Evolutionary conservation across 1,140 invertebrate genomes (phyloP).

Genomic region (Choristoneura fumiferana): DNA sequence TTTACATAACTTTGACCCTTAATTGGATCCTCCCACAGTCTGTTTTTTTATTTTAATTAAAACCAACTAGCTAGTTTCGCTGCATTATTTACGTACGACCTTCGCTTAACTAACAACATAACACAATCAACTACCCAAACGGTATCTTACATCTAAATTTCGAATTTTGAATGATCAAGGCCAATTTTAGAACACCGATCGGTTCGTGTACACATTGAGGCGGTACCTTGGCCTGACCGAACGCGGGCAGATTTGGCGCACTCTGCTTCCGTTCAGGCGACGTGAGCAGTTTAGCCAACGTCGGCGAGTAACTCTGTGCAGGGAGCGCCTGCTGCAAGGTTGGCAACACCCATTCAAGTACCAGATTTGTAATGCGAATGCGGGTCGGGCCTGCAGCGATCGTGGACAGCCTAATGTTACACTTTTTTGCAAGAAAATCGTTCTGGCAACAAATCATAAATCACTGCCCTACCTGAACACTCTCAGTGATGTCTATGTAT

Average conservation of each 20-base stretch:
- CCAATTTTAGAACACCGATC: conserved; percentile 72
- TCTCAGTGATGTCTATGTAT: no score
- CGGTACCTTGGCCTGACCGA: conserved; percentile 80
- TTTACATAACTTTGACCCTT: no score
- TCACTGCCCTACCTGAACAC: no score
- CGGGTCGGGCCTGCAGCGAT: no score
- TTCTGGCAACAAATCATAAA: no score
- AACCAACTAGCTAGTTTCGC: no score
- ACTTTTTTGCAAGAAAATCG: no score
- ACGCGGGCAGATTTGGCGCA: conserved; percentile 59
- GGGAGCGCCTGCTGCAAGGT: conserved; percentile 70
- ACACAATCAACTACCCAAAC: conserved; percentile 1
- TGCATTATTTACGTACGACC: not conserved
- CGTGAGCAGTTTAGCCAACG: conserved; percentile 87
- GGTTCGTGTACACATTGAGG: conserved; percentile 47
- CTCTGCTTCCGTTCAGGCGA: conserved; percentile 78
- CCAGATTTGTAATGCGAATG: no score
- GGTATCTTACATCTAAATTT: conserved; percentile 63
- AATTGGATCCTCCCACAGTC: no score
- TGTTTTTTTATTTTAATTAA: no score
- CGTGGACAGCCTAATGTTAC: no score
- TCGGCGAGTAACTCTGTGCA: conserved; percentile 84
- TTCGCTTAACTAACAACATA: not conserved
- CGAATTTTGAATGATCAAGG: conserved; percentile 69
- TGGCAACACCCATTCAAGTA: conserved; percentile 74